Base-by-base conservation (phyloP, 2,888 invertebrate genomes). In the Parnassius smintheus region DNA sequence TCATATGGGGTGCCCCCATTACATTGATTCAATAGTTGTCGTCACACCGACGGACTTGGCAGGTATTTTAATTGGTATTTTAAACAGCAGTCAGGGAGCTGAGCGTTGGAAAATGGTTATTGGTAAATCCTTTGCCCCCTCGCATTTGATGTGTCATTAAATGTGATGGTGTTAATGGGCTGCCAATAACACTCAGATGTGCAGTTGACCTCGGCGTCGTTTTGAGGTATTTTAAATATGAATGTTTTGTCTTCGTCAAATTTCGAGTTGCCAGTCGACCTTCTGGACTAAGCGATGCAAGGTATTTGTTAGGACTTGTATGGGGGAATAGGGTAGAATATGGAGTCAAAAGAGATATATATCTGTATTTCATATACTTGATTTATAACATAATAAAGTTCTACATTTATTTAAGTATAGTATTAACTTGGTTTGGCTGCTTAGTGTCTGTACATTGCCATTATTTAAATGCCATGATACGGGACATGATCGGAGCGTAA, bases 21-120 rank as follows among this genome's bases (percentile, higher is more conserved):
- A 83, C 83, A 83, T 84, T 85, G 84, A 86, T 87, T 89, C 83
- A 81, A 77, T 91, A 89, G 82, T 86, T 85, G 86, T 88, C 91
- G 90, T 85, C 89, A 83, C 91, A 85, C 91, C 91, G 87, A 88
- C 89, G 91, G 91, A 91, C 77, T 80, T 85, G 83, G 82, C 91
- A 91, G 91, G 91, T 91, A 91, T 88, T 91, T 64, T 89, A 83
- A 89, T 88, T 91, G 86, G 90, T 90, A 88, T 89, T 85, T 83
- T 86, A 86, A 85, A 85, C 85, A 87, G 87, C 85, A 80, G 85
- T 71, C 50, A 72, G 75, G 71, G 67, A 66, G 72, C 66, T 72
- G 76, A 75, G 60, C 75, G 66, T 68, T 72, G 72, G 68, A 68
- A 71, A 71, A 67, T 71, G 68, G 77, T 78, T 78, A 74, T 79